Base-by-base conservation (phyloP, 2,113 vertebrate species). In the Etia nguti region DNA sequence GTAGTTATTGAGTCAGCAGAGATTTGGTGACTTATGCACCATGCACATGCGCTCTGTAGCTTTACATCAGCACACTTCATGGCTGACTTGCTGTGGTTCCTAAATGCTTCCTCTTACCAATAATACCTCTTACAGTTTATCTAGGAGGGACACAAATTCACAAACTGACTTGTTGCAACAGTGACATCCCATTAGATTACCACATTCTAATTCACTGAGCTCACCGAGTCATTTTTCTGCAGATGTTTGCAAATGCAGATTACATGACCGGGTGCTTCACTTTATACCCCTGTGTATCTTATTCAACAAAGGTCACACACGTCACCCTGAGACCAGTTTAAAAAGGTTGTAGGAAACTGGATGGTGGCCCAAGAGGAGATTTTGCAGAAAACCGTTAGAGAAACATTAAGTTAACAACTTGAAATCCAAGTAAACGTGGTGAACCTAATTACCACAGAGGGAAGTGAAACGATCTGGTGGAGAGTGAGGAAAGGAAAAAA, bases 401-500 rank as follows among this genome's bases (percentile, higher is more conserved):
- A 60, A 60, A 34, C 9, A 36, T 36, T 6, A 59, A 59, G 15
- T 59, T 60, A 55, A 55, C 12, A 55, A 24, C 10, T 12, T 55
- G 1, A 55, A 24, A 55, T 55, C 57, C 57, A 60, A 29, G 29
- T 10, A 60, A 60, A 60, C 18, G 16, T 60, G 29, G 2, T 60
- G 59, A 62, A 0, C 6, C 16, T 20, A 36, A 62, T 34, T 34
- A 62, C 16, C 16, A 62, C 29, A 60, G 57, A 0, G 29, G 31
- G 5, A 31, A 6, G 29, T 34, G 57, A 60, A 60, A 60, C 8
- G 57, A 60, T 60, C 29, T 34, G 29, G 29, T 60, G 1, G 8
- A 31, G 57, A 4, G 59, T 36, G 34, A 31, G 16, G 5, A 20
- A 36, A 36, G 31, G 31, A 62, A 11, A 4, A 62, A 4, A 62